Evolutionary conservation across 2,797 vertebrate species (phyloP), one percentile per base, ranked within the genome.

Genomic region (Gobio occitaniae): DNA sequence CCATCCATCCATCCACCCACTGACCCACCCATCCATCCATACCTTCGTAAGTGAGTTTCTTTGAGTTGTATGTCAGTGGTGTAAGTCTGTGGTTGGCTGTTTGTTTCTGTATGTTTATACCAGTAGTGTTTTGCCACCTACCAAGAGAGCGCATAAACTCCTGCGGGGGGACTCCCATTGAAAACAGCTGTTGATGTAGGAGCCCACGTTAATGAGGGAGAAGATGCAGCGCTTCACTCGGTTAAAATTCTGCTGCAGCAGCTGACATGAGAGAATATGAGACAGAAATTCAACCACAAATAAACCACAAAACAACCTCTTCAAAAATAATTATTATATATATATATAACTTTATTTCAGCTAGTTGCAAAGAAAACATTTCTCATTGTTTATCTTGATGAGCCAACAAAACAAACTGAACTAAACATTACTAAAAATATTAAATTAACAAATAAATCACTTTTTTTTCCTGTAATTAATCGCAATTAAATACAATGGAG

Each of bases 121-220:
- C 41, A 61, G 15, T 41, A 52, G 83, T 81, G 78, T 84, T 71
- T 83, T 70, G 38, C 68, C 83, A 68, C 96, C 78, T 97, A 99
- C 98, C 97, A 99, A 89, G 91, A 99, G 98, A 91, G 97, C 97
- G 92, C 97, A 97, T 13, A 98, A 96, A 94, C 97, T 99, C 94
- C 98, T 97, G 94, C 97, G 96, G 36, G 98, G 97, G 88, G 96
- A 99, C 84, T 98, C 97, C 98, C 98, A 99, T 83, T 97, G 96
- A 88, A 99, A 98, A 95, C 98, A 99, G 94, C 98, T 98, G 94
- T 97, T 99, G 92, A 99, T 91, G 92, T 96, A 99, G 94, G 95
- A 98, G 76, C 96, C 96, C 12, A 95, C 92, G 89, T 96, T 97
- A 91, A 99, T 94, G 15, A 99, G 95, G 80, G 96, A 96, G 95